A percentile compares a stretch with the other conserved stretches of the same genome.
Conservation (phyloP, 2,797 vertebrate genomes). For the Notamacropus eugenii region DNA sequence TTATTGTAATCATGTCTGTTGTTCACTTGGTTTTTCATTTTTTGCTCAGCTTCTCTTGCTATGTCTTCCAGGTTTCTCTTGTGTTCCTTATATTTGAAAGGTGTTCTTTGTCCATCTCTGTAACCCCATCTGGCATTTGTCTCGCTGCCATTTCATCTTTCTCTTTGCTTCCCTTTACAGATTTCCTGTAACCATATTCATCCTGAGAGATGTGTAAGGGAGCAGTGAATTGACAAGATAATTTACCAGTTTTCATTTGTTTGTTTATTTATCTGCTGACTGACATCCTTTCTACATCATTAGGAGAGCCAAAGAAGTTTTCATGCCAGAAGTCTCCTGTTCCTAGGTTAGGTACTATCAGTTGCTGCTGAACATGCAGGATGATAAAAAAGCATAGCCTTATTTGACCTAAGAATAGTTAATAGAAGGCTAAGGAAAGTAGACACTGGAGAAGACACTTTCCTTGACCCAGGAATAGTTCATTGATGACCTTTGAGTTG, state of each 20-base stretch:
- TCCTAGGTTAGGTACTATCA: neutral
- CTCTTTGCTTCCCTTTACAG: neutral
- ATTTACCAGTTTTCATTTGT: neutral
- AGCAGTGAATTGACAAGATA: neutral
- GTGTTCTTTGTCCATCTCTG: neutral
- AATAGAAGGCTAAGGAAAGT: neutral
- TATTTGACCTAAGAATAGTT: neutral
- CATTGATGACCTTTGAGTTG: neutral
- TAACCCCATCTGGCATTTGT: neutral
- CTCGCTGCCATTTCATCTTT: neutral
- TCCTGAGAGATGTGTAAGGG: neutral
- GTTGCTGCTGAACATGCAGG: neutral
- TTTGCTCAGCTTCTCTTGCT: neutral
- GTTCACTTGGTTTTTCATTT: neutral
- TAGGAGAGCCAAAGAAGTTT: neutral
- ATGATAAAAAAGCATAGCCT: conserved; percentile 5
- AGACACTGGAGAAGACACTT: neutral
- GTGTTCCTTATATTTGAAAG: neutral
- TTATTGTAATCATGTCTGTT: neutral
- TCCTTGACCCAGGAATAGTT: neutral
- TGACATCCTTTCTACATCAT: neutral
- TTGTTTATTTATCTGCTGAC: neutral
- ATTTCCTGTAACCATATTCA: neutral
- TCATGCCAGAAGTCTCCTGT: neutral
- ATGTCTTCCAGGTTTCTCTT: neutral